phyloP scores from a whole-genome alignment of 2,113 vertebrate genomes.

The Ancistrus triradiatus region DNA sequence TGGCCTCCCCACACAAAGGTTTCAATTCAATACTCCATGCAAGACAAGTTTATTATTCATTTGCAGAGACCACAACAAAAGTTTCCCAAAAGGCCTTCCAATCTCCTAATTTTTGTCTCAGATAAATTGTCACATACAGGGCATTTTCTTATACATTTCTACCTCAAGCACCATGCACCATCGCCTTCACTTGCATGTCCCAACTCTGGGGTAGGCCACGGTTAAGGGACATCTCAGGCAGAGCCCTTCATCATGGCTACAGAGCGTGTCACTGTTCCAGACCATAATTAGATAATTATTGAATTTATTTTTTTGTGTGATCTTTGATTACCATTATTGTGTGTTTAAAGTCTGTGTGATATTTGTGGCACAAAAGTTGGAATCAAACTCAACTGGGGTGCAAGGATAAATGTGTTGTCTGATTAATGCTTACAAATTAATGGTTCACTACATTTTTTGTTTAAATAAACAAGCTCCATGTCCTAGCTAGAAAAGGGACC shows the following conservation, averaged over 20 bases:
- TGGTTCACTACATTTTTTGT: conserved; percentile 2
- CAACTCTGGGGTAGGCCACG: conserved; percentile 37
- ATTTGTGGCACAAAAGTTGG: not conserved
- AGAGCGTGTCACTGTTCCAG: conserved; percentile 29
- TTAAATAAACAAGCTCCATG: conserved; percentile 9
- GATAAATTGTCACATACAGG: not conserved
- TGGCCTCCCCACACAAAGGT: not conserved
- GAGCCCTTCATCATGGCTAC: conserved; percentile 43
- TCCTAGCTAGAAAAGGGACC: not conserved
- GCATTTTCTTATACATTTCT: conserved; percentile 19
- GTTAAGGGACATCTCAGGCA: conserved; percentile 45
- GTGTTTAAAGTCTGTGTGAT: not conserved
- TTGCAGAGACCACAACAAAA: too few relatives aligned
- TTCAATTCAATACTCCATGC: conserved; percentile 3
- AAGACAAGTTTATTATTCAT: not conserved
- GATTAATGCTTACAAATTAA: not conserved
- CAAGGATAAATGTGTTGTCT: not conserved
- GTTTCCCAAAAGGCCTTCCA: not conserved
- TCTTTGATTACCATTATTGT: too few relatives aligned
- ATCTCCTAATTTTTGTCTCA: too few relatives aligned
- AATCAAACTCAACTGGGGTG: too few relatives aligned
- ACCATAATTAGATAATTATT: not conserved
- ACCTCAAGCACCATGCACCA: conserved; percentile 40
- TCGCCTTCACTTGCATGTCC: conserved; percentile 46
- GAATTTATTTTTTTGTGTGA: too few relatives aligned